Evolutionary conservation across 2,888 invertebrate genomes (phyloP), one percentile per base, ranked within the genome.

Genomic region (Scaptomyza tumidula): DNA sequence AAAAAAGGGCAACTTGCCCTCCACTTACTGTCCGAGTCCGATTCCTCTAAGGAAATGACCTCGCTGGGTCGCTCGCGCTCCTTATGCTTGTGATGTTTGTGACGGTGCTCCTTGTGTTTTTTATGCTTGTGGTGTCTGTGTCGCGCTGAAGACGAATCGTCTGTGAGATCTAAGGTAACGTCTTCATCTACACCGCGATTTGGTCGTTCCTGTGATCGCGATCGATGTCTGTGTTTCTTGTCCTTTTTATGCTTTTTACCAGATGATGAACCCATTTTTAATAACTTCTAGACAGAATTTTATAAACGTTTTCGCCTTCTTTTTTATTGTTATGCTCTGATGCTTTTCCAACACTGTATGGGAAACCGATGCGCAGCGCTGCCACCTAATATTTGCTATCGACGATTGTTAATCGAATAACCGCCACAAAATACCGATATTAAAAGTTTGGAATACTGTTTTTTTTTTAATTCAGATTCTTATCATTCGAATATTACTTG

Each of bases 11-110:
- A 14, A 24, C 35, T n/a, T 9, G 24, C 33, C 60, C 59, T n/a
- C 13, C 11, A 92, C 92, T 91, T 90, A 92, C 92, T 92, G 37
- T 92, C 92, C n/a, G 91, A 91, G 66, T 92, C 91, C 50, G 91
- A 90, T 53, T 91, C 91, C 63, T 91, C 89, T 16, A 90, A 61
- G 0, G 90, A 89, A 56, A 91, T 91, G 19, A 91, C 81, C 56
- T 89, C 88, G 19, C 77, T 78, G n/a, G 71, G 73, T 0, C 78
- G 78, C 29, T 89, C 89, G 0, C 66, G 78, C 35, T 77, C 82
- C 43, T 70, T 76, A 16, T 83, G 84, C 44, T 70, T 84, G 58
- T 86, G 84, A n/a, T 78, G 80, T 44, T 88, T 86, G 27, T 88
- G 88, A 5, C 86, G 82, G 54, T 92, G 91, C 19, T 90, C 86